These are phyloP conservation scores for Guaruba guarouba DNA, from an alignment of 2,113 vertebrate species.

Conservation along the genomic window DNA sequence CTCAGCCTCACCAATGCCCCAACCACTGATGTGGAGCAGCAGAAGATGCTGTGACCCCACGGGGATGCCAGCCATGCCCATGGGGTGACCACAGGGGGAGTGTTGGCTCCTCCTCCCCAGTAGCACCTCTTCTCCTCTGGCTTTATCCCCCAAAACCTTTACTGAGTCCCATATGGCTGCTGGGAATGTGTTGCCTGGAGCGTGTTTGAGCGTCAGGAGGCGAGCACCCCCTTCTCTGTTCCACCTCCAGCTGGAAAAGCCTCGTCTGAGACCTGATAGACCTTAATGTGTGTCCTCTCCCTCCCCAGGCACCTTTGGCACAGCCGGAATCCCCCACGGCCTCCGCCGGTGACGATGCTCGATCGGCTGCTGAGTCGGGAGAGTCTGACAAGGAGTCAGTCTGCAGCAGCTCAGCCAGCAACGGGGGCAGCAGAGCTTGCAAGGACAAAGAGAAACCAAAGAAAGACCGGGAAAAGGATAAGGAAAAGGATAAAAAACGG, in stretches of 20 bases:
- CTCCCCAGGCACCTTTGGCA: constrained; percentile 86
- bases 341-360: constrained; percentile 87
- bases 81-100: background rate
- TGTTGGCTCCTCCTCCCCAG: background rate
- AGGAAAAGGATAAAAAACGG: constrained; percentile 86
- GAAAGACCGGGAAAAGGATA: constrained; percentile 77
- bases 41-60: background rate
- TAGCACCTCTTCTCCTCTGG: background rate
- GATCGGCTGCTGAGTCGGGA: constrained; percentile 87
- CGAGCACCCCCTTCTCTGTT: rapidly evolving
- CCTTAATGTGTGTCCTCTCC: background rate
- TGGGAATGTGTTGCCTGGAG: rapidly evolving
- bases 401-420: constrained; percentile 91
- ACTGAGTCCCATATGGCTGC: background rate
- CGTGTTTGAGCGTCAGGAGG: rapidly evolving
- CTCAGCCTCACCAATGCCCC: background rate
- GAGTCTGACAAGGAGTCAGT: constrained; percentile 97
- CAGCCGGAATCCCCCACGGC: constrained; percentile 94
- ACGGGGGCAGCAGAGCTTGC: constrained; percentile 67
- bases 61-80: background rate
- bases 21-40: background rate
- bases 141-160: background rate
- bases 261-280: rapidly evolving
- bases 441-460: constrained; percentile 77
- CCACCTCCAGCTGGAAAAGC: background rate